These are phyloP conservation scores for Macropodus opercularis DNA, from an alignment of 2,797 vertebrate species.

Conservation along the genomic window DNA sequence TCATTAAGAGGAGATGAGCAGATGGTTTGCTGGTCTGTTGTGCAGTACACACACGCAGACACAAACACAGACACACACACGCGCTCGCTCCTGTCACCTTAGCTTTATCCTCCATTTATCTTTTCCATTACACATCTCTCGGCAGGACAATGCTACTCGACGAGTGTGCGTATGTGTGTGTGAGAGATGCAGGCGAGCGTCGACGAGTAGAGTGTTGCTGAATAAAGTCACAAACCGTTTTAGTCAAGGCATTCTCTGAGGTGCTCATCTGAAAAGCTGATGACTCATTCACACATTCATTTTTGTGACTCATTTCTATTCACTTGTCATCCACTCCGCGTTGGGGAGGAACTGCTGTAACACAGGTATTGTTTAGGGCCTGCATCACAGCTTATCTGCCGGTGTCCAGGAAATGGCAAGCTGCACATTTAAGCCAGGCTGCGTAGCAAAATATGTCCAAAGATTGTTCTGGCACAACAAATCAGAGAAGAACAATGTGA, in stretches of 20 bases:
- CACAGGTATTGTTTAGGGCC: conserved; percentile 75
- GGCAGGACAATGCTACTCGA: conserved; percentile 82
- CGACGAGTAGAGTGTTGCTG: conserved; percentile 51
- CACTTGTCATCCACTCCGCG: conserved; percentile 76
- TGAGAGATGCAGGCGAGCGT: conserved; percentile 39
- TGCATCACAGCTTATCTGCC: conserved; percentile 64
- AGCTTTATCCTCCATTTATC: conserved; percentile 87
- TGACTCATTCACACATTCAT: conserved; percentile 88
- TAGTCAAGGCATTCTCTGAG: conserved; percentile 80
- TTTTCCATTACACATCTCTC: conserved; percentile 89
- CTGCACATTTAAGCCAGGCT: conserved; percentile 52
- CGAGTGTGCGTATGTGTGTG: conserved; percentile 37
- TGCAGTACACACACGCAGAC: conserved; percentile 68
- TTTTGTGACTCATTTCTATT: conserved; percentile 80
- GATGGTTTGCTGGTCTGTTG: conserved; percentile 86
- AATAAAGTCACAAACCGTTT: conserved; percentile 74
- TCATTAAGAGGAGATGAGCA: conserved; percentile 88
- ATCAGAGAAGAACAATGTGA: conserved; percentile 20
- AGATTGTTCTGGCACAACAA: conserved; percentile 27
- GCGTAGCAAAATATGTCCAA: conserved; percentile 42
- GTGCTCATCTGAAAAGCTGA: conserved; percentile 84
- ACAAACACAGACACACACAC: conserved; percentile 51
- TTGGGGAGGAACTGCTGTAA: conserved; percentile 63
- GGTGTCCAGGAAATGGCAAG: conserved; percentile 67
- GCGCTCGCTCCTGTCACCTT: conserved; percentile 76